Percentiles rank a stretch among this genome's conserved stretches.
Evolutionary conservation across 2,113 vertebrate species (phyloP).

Genomic region (Apus apus): DNA sequence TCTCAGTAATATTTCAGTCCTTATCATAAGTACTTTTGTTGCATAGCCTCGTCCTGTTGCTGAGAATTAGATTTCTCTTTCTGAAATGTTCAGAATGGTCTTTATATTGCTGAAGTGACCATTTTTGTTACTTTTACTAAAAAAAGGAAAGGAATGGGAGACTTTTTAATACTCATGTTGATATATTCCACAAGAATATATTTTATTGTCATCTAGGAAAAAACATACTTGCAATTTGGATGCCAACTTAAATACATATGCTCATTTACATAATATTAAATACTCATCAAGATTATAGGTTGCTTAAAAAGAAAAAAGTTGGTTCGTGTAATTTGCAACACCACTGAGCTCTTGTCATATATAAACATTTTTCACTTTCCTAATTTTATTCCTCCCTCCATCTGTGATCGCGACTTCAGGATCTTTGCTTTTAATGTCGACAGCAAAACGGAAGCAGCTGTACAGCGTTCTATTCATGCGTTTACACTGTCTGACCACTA

Average conservation of each 20-base stretch:
- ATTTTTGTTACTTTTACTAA: neutral
- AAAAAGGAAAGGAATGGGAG: neutral
- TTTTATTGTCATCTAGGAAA: neutral
- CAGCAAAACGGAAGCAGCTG: neutral
- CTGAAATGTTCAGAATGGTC: neutral
- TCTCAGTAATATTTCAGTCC: neutral
- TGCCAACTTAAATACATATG: neutral
- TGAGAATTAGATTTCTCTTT: neutral
- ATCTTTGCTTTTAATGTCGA: neutral
- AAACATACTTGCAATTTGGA: neutral
- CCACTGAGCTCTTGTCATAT: neutral
- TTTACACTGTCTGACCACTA: constrained; percentile 42
- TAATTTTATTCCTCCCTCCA: neutral
- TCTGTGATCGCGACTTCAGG: neutral
- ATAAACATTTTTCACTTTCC: neutral
- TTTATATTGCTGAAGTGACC: neutral
- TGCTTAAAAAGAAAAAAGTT: neutral
- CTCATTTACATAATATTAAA: neutral
- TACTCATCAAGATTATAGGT: neutral
- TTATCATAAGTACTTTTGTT: neutral
- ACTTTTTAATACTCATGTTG: neutral
- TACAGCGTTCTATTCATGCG: neutral
- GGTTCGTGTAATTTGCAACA: neutral
- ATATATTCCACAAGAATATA: neutral
- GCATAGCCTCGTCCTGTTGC: neutral